These are phyloP conservation scores for Grallaria varia DNA, from an alignment of 2,113 vertebrate genomes.

Conservation along the genomic window DNA sequence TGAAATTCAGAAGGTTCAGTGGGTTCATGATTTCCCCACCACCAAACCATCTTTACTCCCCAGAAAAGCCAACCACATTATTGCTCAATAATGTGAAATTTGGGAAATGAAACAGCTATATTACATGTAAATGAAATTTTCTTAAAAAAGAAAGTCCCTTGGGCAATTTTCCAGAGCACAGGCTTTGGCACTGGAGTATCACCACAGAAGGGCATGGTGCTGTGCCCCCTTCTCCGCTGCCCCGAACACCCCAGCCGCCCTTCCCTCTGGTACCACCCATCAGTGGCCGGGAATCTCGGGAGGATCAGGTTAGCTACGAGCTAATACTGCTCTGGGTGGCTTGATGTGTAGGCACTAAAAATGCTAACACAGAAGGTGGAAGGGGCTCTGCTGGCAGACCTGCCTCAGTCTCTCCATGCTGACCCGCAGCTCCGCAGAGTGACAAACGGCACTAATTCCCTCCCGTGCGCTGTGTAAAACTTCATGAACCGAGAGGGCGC, in stretches of 20 bases:
- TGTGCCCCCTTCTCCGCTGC: neutral
- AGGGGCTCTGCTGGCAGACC: neutral
- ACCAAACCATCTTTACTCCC: neutral
- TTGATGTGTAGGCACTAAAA: fast-evolving
- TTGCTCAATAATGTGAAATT: neutral
- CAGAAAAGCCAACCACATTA: neutral
- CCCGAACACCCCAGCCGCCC: neutral
- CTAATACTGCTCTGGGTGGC: neutral
- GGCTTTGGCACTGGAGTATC: neutral
- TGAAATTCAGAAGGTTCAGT: neutral
- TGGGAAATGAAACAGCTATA: neutral
- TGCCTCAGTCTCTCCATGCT: neutral
- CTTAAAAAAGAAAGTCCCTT: neutral
- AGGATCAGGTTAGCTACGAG: neutral
- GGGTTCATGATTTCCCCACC: neutral
- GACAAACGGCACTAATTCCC: fast-evolving
- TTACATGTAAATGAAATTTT: neutral
- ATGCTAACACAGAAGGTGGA: fast-evolving
- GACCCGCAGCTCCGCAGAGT: neutral
- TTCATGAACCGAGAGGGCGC: neutral
- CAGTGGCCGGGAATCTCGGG: fast-evolving
- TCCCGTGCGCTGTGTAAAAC: no score
- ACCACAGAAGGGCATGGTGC: fast-evolving
- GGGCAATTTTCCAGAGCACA: neutral
- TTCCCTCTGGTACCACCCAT: fast-evolving